Conservation (phyloP, 2,113 vertebrate species). For the Ailurus styani region DNA sequence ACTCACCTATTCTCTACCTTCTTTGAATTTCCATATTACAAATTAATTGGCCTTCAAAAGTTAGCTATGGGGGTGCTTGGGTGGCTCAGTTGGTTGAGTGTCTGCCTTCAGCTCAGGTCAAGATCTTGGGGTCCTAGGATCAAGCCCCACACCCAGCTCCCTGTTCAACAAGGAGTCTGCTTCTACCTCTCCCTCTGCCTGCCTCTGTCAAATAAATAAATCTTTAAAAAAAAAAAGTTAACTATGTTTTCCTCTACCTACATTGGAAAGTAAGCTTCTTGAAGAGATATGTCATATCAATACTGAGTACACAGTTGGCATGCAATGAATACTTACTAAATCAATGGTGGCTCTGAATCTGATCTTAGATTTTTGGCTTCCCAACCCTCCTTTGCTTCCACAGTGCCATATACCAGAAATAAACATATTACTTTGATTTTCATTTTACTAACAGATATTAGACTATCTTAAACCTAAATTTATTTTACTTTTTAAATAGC, state of each 20-base stretch:
- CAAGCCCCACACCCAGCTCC: too few species aligned
- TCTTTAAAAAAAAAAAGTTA: neutral
- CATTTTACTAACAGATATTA: neutral
- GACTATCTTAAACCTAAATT: neutral
- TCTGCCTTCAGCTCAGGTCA: too few species aligned
- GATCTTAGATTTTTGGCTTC: neutral
- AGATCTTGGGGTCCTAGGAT: too few species aligned
- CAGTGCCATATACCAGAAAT: neutral
- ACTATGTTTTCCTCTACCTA: neutral
- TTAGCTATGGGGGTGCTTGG: neutral
- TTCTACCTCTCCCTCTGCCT: too few species aligned
- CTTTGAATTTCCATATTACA: neutral
- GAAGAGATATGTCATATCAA: neutral
- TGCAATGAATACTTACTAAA: neutral
- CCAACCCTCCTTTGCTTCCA: neutral
- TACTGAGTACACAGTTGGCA: neutral
- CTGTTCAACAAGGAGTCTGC: too few species aligned
- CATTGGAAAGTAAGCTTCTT: neutral
- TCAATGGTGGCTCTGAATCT: neutral
- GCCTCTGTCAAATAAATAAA: too few species aligned
- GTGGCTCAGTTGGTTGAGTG: neutral
- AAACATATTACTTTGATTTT: neutral
- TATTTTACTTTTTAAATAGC: neutral
- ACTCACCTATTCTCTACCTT: neutral
- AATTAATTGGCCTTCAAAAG: neutral